Base-by-base conservation (phyloP, 2,113 vertebrate species). In the Petromus typicus region DNA sequence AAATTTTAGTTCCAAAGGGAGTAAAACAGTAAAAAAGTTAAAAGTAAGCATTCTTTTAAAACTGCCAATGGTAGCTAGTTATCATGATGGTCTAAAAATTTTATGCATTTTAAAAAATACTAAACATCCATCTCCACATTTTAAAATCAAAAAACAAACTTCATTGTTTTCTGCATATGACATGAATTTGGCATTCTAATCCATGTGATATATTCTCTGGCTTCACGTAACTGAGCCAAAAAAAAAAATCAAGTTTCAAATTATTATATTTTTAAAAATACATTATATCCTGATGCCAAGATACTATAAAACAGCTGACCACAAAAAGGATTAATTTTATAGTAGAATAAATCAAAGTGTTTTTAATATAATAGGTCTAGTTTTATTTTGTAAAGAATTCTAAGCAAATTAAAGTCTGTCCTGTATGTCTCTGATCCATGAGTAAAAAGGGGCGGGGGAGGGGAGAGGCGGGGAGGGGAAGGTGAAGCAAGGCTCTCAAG, bases 211-310 rank as follows among this genome's bases (percentile, higher is more conserved):
- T 90, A 96, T 64, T 88, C 27, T 78, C 92, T 43, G 61, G 57
- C 45, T 90, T 96, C 81, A 92, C 86, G 90, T 79, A 90, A 76
- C 34, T 64, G 13, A 93, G 43, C 78, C 93, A 97, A 94, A 96
- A 95, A 57, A 5, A 93, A 87, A 97, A 97, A 95, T 97, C 91
- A 93, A 75, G 54, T 57, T 95, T 95, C 54, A 86, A 92, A 61
- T 97, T 73, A 59, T 32, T 45, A 37, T 85, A 91, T 91, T 94
- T 93, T 90, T 0, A 30, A 94, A 94, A 94, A 89, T 54, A 92
- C 0, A 86, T 27, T 48, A 54, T 45, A 86, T 75, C 14, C 40
- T 32, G 13, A 93, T 88, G 89, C 75, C 94, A 96, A 94, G 64
- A 80, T 78, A 85, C 23, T 79, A 30, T 69, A 63, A 94, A 97